Evolutionary conservation across 2,797 vertebrate genomes (phyloP), one percentile per base, ranked within the genome.

Genomic region (Cichlasoma orientale): DNA sequence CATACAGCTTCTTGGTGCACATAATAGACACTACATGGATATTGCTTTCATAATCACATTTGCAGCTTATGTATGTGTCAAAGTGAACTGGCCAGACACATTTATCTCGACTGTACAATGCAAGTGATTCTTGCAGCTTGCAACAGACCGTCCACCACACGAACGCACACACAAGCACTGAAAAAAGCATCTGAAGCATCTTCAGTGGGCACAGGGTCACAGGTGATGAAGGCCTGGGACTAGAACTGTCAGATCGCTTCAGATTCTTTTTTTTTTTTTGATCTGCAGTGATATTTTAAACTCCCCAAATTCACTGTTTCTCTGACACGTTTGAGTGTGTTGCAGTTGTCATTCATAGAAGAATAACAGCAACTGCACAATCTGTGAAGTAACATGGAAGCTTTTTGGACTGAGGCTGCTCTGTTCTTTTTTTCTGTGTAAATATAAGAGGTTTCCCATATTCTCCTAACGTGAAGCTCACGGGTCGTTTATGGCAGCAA

Each of bases 31-130:
- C 69, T 56, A 5, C 56, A 47, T 53, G 50, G 77, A 81, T 77
- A 56, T 52, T 59, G 79, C 86, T 79, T 74, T 85, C 80, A 74
- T 82, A 88, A 89, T 89, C 84, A 80, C 84, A 59, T 83, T 82
- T 76, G 38, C 86, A 78, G 85, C 75, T 88, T 86, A 79, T 76
- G 83, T 58, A 78, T 82, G 86, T 80, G 79, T 87, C 84, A 79
- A 56, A 77, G 70, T 18, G 72, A 84, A 73, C 54, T n/a, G 55
- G 59, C 41, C 13, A 18, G 53, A 41, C 57, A 29, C 73, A 31
- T 87, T 86, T 75, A 83, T 66, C 72, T 38, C 0, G 19, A 16
- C 31, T 3, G 12, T 56, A 19, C 82, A 81, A 76, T 44, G 79
- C 54, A 52, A 78, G 57, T 36, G 74, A 74, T 25, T 41, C 57